A percentile compares a stretch with the other conserved stretches of the same genome.
phyloP scores from a whole-genome alignment of 2,797 vertebrate genomes.

The Clarias fuscus region DNA sequence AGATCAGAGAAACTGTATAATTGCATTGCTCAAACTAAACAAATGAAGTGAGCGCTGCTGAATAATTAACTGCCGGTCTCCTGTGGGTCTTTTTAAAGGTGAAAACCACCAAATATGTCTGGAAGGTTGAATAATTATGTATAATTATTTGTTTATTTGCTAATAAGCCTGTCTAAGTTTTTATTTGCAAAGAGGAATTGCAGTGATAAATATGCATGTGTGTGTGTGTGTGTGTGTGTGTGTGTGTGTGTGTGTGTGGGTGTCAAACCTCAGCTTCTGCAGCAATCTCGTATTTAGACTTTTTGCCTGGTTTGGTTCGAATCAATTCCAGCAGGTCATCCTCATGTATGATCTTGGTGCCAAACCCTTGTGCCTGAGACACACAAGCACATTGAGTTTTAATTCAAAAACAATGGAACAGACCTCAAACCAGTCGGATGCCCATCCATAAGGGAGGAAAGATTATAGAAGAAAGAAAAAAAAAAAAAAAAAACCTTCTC shows the following conservation, averaged over 20 bases:
- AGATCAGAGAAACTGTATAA: not conserved
- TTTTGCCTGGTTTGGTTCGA: conserved; percentile 91
- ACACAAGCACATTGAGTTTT: not conserved
- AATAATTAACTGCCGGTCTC: conserved; percentile 1
- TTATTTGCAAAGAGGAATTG: not conserved
- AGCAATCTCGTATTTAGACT: conserved; percentile 91
- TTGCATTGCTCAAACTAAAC: not conserved
- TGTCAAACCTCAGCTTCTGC: conserved; percentile 84
- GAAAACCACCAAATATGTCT: not conserved
- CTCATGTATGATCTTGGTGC: conserved; percentile 90
- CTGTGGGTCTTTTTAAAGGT: not conserved
- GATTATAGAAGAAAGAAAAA: not conserved
- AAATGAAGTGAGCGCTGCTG: not conserved
- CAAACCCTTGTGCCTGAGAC: conserved; percentile 83
- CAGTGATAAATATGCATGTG: not conserved
- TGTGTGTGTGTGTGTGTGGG: not conserved
- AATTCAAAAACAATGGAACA: no score
- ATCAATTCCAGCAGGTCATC: conserved; percentile 90
- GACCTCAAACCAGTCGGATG: not conserved
- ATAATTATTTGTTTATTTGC: not conserved
- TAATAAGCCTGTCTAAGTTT: not conserved
- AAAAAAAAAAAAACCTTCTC: conserved; percentile 80
- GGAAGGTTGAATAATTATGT: not conserved
- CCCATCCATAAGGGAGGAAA: not conserved
- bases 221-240: not conserved